Conservation (phyloP, 2,888 invertebrate species). For the Sphaeridia pumilis region DNA sequence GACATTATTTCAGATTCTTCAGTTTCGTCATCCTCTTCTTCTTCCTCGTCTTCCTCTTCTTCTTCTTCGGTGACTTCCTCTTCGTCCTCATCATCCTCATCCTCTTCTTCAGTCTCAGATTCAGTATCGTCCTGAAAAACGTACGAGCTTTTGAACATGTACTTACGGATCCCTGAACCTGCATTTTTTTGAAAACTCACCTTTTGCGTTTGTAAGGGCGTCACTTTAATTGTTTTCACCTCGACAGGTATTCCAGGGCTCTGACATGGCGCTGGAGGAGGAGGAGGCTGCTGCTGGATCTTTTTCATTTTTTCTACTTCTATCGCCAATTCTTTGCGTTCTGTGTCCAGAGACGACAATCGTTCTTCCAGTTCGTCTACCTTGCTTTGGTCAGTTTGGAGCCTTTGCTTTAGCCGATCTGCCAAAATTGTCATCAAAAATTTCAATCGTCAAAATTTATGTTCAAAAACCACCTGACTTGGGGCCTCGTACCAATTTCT, state of each 20-base stretch:
- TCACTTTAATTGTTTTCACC: constrained; percentile 3
- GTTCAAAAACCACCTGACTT: no score
- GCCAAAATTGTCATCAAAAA: background rate
- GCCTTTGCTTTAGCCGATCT: constrained; percentile 5
- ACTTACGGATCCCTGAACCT: no score
- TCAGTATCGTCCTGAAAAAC: constrained; percentile 14
- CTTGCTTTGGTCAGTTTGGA: background rate
- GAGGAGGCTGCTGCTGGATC: background rate
- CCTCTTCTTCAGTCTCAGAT: constrained; percentile 18
- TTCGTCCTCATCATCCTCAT: constrained; percentile 20
- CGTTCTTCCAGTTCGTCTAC: constrained; percentile 8
- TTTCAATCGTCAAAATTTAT: background rate
- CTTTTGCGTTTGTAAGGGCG: constrained; percentile 1
- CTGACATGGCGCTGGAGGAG: background rate
- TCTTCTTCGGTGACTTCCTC: constrained; percentile 25
- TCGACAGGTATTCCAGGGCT: background rate
- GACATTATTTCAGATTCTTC: constrained; percentile 17
- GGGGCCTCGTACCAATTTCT: constrained; percentile 57
- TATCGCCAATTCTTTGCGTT: background rate
- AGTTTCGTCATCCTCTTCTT: constrained; percentile 13
- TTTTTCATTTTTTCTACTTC: background rate
- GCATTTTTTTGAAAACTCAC: no score
- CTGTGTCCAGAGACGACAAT: background rate
- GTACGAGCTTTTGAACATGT: background rate
- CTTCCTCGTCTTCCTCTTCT: constrained; percentile 20